Conservation (phyloP, 2,888 invertebrate species). For the Strigamia maritima region DNA sequence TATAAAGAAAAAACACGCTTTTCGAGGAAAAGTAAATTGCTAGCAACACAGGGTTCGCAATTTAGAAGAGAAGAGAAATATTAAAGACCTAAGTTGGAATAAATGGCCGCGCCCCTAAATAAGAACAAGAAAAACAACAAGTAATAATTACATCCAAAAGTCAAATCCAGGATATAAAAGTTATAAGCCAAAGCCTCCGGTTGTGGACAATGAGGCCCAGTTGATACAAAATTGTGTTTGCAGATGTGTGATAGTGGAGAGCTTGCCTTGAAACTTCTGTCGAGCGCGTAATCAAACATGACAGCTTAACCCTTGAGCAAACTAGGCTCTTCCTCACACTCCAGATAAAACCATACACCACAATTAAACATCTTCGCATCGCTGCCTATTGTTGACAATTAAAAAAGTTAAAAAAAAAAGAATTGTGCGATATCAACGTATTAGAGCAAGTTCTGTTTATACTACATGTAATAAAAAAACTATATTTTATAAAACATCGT, state of each 20-base stretch:
- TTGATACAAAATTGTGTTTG: background rate
- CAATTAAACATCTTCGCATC: slow-evolving; percentile 20
- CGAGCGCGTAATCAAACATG: slow-evolving; percentile 13
- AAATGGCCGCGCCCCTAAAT: background rate
- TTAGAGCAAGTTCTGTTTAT: background rate
- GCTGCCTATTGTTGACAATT: background rate
- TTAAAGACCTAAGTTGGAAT: background rate
- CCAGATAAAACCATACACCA: slow-evolving; percentile 11
- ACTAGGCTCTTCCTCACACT: slow-evolving; percentile 18
- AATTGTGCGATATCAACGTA: background rate
- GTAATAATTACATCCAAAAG: background rate
- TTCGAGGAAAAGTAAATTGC: slow-evolving; percentile 17
- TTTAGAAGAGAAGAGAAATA: background rate
- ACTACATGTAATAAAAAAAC: background rate
- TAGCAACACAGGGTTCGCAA: background rate
- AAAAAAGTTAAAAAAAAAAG: background rate
- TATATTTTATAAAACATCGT: background rate
- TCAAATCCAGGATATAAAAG: background rate
- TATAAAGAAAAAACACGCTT: background rate
- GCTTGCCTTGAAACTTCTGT: background rate
- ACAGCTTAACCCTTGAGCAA: slow-evolving; percentile 27
- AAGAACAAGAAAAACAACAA: background rate
- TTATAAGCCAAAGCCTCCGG: background rate
- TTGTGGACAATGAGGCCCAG: slow-evolving; percentile 4
- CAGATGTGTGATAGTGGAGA: slow-evolving; percentile 22